Evolutionary conservation across 2,797 vertebrate genomes (phyloP), one percentile per base, ranked within the genome.

Genomic region (Chromobotia macracanthus): DNA sequence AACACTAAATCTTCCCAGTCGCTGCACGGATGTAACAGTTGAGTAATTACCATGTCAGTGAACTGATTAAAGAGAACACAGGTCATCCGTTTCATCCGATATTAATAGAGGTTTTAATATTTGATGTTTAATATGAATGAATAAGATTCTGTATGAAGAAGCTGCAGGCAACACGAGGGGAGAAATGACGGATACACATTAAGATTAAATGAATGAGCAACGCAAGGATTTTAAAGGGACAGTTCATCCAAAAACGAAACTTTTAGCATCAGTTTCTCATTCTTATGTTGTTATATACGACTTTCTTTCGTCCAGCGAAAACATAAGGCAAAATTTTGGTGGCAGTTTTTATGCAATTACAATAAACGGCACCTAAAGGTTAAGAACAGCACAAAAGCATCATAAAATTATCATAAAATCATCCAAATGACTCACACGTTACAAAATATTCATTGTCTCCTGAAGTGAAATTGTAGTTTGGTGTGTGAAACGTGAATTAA

Each of bases 61-160:
- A 28, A 46, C 31, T 60, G 75, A 67, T 72, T 60, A 41, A 82
- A 68, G 70, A 78, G 75, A 77, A 72, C 69, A 82, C 71, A 67
- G 56, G 50, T 73, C 56, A 28, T 78, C 44, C 8, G 46, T 78
- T 78, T 67, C 71, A 82, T 82, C 28, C 41, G 23, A 55, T 68
- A 78, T 73, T 77, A 73, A 82, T 78, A 78, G 70, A 38, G 46
- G 16, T 46, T 67, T 77, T 60, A 82, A 82, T 78, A 78, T 82
- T 77, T 78, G 35, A 82, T 82, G 75, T 35, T 61, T 70, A 21
- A 70, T 60, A n/a, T 77, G 66, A 61, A 77, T 21, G 55, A 58
- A 77, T 77, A 55, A 44, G 55, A 50, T 38, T 38, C 53, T 35
- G 51, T 19, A 56, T 56, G 41, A 77, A 15, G 48, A 75, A 75